A percentile compares a stretch with the other conserved stretches of the same genome.
These are phyloP conservation scores for Corynorhinus townsendii DNA, from an alignment of 2,113 vertebrate genomes.

Conservation along the genomic window DNA sequence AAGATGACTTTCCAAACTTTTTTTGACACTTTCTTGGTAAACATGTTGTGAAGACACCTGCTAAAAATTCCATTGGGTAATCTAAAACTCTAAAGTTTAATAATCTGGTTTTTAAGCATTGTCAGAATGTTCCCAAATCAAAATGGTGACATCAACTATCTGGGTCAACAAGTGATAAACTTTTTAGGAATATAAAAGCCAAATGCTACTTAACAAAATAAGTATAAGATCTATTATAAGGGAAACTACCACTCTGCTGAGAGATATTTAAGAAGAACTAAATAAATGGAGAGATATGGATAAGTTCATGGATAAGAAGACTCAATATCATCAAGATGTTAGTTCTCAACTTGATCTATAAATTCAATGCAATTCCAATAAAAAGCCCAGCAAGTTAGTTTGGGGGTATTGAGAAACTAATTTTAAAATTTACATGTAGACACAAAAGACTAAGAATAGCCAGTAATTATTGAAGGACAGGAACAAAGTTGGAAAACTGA, in stretches of 20 bases:
- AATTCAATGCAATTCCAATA: background rate
- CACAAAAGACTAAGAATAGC: background rate
- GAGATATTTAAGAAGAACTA: background rate
- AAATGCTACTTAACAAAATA: background rate
- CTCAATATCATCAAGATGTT: background rate
- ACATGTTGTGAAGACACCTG: background rate
- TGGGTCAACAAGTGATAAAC: background rate
- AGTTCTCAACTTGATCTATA: background rate
- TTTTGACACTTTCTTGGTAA: background rate
- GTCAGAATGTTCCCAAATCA: background rate
- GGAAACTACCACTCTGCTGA: background rate
- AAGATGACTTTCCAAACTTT: background rate
- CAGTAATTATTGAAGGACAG: background rate
- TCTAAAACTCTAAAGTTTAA: slow-evolving; percentile 8
- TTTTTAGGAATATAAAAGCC: background rate
- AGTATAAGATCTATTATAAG: background rate
- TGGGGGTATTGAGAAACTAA: background rate
- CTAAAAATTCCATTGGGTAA: background rate
- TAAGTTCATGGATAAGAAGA: background rate
- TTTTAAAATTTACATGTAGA: background rate
- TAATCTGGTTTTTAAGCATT: background rate
- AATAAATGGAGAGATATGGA: background rate
- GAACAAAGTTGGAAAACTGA: background rate
- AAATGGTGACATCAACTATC: background rate
- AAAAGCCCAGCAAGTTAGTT: background rate